These are phyloP conservation scores for Myrmecobius fasciatus DNA, from an alignment of 2,113 vertebrate genomes.

Conservation along the genomic window DNA sequence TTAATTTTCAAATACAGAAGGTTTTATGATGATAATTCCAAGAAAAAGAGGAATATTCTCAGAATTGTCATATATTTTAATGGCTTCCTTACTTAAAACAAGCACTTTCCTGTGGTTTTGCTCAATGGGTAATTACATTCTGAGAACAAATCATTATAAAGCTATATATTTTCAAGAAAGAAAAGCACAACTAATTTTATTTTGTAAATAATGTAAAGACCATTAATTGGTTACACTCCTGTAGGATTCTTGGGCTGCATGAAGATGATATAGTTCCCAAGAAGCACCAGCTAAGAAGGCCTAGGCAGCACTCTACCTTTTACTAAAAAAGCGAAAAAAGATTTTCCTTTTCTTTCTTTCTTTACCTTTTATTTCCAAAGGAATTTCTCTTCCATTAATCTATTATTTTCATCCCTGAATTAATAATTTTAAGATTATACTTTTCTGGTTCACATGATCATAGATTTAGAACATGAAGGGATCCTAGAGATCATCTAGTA, in stretches of 20 bases:
- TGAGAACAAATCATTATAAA: slow-evolving; percentile 58
- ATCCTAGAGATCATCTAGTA: neutral
- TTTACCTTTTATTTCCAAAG: neutral
- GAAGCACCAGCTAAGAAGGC: accelerated
- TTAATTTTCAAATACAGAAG: neutral
- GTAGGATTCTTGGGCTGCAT: slow-evolving; percentile 1
- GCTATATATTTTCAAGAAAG: neutral
- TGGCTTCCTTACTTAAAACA: neutral
- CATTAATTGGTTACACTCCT: slow-evolving; percentile 50
- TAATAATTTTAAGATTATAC: neutral
- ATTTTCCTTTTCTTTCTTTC: neutral
- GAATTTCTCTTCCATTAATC: neutral
- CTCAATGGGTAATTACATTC: slow-evolving; percentile 46
- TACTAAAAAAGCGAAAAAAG: accelerated
- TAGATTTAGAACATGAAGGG: neutral
- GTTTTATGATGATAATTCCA: slow-evolving; percentile 2
- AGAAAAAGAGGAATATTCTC: neutral
- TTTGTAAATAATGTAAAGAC: slow-evolving; percentile 58
- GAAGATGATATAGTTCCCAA: accelerated
- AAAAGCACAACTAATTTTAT: slow-evolving; percentile 69
- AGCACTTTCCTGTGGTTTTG: accelerated
- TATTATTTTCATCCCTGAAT: neutral
- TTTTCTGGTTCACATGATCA: neutral
- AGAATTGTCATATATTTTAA: slow-evolving; percentile 42
- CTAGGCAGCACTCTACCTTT: accelerated